Evolutionary conservation across 1,140 invertebrate species (phyloP).

Genomic region (Caenorhabditis inopinata): DNA sequence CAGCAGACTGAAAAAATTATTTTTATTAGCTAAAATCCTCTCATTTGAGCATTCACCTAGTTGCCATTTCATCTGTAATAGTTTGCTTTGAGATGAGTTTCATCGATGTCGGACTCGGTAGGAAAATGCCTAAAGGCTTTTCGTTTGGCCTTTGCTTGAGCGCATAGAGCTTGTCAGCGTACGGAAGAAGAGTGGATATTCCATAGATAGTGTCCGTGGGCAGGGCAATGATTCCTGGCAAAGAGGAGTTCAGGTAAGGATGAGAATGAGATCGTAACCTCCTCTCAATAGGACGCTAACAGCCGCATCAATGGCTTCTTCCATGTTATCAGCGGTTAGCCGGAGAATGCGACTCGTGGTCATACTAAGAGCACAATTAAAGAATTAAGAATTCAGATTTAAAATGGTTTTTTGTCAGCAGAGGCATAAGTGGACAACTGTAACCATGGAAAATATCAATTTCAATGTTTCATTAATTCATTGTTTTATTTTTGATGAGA

Average conservation of each 20-base stretch:
- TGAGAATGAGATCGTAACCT: neutral
- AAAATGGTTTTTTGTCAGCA: too few relatives aligned
- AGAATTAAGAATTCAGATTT: too few relatives aligned
- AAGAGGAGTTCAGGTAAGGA: neutral
- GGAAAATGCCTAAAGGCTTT: constrained; percentile 49
- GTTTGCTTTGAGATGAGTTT: constrained; percentile 17
- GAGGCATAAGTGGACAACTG: too few relatives aligned
- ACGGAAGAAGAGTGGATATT: constrained; percentile 38
- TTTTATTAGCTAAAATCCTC: too few relatives aligned
- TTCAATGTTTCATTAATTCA: too few relatives aligned
- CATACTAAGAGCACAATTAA: too few relatives aligned
- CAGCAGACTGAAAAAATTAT: constrained; percentile 22
- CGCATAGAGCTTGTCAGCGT: constrained; percentile 45
- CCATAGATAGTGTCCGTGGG: constrained; percentile 51
- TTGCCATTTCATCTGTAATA: constrained; percentile 26
- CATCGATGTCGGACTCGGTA: constrained; percentile 23
- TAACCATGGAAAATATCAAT: too few relatives aligned
- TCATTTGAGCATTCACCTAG: neutral
- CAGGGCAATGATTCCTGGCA: constrained; percentile 38
- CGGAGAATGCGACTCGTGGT: neutral
- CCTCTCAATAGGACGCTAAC: constrained; percentile 28
- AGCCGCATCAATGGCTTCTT: constrained; percentile 35
- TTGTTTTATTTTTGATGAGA: too few relatives aligned
- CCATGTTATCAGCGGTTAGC: constrained; percentile 14
- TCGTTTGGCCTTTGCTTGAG: constrained; percentile 37